Evolutionary conservation across 2,888 invertebrate genomes (phyloP), one percentile per base, ranked within the genome.

Genomic region (Cylindroiulus punctatus): DNA sequence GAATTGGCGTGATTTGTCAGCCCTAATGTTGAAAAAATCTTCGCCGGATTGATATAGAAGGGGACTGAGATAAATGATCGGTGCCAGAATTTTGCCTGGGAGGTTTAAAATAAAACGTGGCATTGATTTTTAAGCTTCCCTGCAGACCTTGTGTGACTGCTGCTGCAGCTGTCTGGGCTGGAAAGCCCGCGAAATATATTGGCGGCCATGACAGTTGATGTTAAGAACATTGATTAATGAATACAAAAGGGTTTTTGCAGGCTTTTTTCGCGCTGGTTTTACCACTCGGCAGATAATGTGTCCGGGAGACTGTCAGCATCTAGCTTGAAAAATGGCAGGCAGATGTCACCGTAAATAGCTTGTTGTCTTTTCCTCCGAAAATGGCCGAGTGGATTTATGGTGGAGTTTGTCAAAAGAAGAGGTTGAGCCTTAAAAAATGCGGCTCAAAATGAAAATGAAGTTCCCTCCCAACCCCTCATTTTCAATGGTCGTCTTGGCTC

Each of bases 301-400:
- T 84, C 84, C 84, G 47, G 84, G 52, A 84, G 42, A 65, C 81
- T 86, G 86, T 86, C 86, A 81, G 86, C 32, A n/a, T 84, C 19
- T 32, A 17, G 22, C 44, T 86, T 86, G 86, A 86, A 86, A 86
- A 81, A 86, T 86, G 42, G 86, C 36, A 81, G 86, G 65, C 86
- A 86, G 86, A 86, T 86, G 86, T 86, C 86, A 86, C 86, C 81
- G 86, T 81, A 86, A 86, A 86, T 86, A 86, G 86, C 36, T 81
- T 81, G 86, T 86, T 86, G 86, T 86, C 81, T 86, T 81, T 42
- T n/a, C 32, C 36, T 65, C 65, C 5, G 85, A 85, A 65, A 36
- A 36, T 85, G 57, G 52, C 40, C 36, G 22, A 85, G 65, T 65
- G 65, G 65, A 85, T 85, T 84, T 85, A 85, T 85, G 85, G 32